Conservation (phyloP, 2,888 invertebrate species). For the Crematogaster levior region DNA sequence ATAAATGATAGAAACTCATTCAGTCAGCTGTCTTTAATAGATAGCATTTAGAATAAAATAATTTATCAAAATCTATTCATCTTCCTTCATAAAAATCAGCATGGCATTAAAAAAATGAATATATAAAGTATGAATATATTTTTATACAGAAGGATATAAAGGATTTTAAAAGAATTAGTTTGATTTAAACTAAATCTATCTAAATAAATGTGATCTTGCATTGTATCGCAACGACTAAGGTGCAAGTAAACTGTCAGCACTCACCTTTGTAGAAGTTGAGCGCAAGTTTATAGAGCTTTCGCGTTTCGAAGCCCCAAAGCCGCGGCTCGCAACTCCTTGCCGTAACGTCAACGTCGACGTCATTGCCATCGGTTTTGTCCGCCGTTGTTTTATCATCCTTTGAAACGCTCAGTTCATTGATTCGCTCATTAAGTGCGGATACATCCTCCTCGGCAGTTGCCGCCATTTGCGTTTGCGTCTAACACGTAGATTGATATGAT, state of each 20-base stretch:
- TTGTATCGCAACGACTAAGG: neutral
- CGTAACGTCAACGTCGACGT: slow-evolving; percentile 74
- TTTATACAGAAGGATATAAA: neutral
- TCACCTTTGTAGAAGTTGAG: slow-evolving; percentile 97
- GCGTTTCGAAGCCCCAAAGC: slow-evolving; percentile 84
- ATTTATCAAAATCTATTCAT: neutral
- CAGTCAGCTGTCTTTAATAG: neutral
- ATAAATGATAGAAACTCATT: neutral
- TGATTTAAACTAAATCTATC: neutral
- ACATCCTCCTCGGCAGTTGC: slow-evolving; percentile 74
- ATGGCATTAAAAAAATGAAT: neutral
- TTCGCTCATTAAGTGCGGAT: slow-evolving; percentile 74
- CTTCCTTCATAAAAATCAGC: neutral
- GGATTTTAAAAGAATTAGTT: neutral
- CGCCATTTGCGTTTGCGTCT: slow-evolving; percentile 81
- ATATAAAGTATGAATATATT: neutral
- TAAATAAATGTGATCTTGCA: neutral
- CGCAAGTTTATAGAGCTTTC: slow-evolving; percentile 95
- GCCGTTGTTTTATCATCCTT: neutral
- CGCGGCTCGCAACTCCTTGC: slow-evolving; percentile 75
- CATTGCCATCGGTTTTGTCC: slow-evolving; percentile 32
- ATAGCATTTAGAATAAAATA: neutral
- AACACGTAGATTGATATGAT: too few species aligned
- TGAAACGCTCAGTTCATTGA: slow-evolving; percentile 76
- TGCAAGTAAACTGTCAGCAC: slow-evolving; percentile 60